Conservation (phyloP, 1,140 invertebrate genomes). For the Listronotus oregonensis region DNA sequence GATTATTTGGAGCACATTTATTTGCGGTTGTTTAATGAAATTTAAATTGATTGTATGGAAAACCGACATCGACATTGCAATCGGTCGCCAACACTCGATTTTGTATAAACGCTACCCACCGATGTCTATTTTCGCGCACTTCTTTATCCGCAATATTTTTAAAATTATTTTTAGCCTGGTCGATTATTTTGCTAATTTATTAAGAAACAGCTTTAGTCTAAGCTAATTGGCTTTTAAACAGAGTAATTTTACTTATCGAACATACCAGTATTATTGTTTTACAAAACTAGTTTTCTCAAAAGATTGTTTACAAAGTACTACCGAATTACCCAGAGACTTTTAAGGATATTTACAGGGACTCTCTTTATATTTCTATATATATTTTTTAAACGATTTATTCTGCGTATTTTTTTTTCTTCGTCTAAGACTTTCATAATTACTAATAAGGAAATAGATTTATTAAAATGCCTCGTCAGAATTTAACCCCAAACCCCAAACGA, state of each 20-base stretch:
- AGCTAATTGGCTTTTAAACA: conserved; percentile 1
- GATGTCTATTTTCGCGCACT: conserved; percentile 24
- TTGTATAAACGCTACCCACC: neutral
- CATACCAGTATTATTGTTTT: no score
- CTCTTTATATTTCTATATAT: no score
- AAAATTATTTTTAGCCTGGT: conserved; percentile 22
- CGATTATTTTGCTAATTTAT: conserved; percentile 10
- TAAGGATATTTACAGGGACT: no score
- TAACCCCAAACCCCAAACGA: no score
- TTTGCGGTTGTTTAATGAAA: neutral
- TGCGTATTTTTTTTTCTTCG: no score
- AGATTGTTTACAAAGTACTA: no score
- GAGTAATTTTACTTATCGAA: neutral
- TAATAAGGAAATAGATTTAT: no score
- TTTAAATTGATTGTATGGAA: neutral
- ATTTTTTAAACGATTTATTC: no score
- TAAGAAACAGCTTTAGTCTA: conserved; percentile 8
- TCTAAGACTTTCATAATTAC: no score
- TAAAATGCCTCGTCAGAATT: no score
- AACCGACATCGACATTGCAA: neutral
- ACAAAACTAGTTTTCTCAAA: no score
- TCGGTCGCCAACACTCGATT: neutral
- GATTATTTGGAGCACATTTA: neutral
- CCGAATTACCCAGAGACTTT: no score
- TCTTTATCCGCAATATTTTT: conserved; percentile 28